phyloP scores from a whole-genome alignment of 2,888 invertebrate species.

The Bruchidius siliquastri region DNA sequence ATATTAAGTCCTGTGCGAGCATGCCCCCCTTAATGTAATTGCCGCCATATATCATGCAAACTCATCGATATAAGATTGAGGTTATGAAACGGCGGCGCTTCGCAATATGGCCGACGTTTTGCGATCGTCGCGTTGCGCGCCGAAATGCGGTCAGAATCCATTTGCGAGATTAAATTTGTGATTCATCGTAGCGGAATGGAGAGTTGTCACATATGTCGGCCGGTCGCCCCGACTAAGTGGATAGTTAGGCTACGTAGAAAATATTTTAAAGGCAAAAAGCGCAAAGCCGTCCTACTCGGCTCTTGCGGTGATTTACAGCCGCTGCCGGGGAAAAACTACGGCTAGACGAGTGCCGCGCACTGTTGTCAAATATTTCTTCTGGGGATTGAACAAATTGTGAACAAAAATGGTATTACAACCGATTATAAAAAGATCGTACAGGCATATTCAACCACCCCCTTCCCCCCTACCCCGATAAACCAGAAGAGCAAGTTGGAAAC shows the following conservation, averaged over 20 bases:
- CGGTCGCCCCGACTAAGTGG: slow-evolving; percentile 46
- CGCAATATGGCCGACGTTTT: slow-evolving; percentile 43
- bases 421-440: no score
- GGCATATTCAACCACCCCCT: no score
- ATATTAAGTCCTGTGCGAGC: no score
- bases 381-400: no score
- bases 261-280: slow-evolving; percentile 45
- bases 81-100: slow-evolving; percentile 29
- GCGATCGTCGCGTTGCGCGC: slow-evolving; percentile 10
- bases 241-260: slow-evolving; percentile 46
- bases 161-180: slow-evolving; percentile 71
- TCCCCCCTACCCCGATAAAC: no score
- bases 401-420: no score
- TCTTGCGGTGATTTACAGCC: slow-evolving; percentile 34
- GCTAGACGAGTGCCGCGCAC: neutral
- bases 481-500: no score
- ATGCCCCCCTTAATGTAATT: neutral
- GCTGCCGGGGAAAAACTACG: slow-evolving; percentile 17
- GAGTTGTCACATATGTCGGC: slow-evolving; percentile 63
- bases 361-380: no score
- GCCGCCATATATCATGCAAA: neutral
- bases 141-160: slow-evolving; percentile 50
- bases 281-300: slow-evolving; percentile 23
- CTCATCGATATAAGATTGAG: slow-evolving; percentile 22
- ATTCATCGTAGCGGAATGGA: slow-evolving; percentile 55